Evolutionary conservation across 2,113 vertebrate species (phyloP).

Genomic region (Mystacornis crossleyi): DNA sequence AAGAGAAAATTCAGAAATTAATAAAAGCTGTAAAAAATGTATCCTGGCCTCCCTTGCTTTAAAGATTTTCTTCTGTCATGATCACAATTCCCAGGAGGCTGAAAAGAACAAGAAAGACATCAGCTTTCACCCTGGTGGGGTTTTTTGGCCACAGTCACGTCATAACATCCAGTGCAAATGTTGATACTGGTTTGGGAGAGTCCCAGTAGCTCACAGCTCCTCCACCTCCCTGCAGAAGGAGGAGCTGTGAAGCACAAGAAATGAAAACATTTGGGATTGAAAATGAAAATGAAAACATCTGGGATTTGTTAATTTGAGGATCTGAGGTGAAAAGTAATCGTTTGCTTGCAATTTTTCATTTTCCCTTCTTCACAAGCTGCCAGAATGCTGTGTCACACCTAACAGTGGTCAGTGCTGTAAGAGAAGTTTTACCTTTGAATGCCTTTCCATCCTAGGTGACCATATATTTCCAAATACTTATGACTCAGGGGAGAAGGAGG

Average conservation of each 20-base stretch:
- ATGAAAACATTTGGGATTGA: no score
- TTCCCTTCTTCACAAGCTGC: not conserved
- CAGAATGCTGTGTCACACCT: not conserved
- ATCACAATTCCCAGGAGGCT: not conserved
- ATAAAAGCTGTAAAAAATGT: not conserved
- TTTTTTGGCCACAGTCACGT: not conserved
- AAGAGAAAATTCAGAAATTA: not conserved
- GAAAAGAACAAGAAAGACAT: not conserved
- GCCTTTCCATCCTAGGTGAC: not conserved
- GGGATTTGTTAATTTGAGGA: not conserved
- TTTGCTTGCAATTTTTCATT: not conserved
- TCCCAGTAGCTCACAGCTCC: not conserved
- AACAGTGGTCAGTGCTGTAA: not conserved
- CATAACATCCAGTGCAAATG: not conserved
- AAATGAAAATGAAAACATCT: no score
- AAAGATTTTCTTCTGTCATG: not conserved
- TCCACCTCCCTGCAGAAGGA: not conserved
- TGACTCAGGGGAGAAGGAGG: not conserved
- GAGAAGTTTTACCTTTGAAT: not conserved
- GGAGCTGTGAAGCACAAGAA: not conserved
- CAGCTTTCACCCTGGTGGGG: rapidly evolving
- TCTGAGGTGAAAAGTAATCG: not conserved
- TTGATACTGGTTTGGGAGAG: not conserved
- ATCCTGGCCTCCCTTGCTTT: not conserved
- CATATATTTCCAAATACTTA: not conserved